A percentile compares a stretch with the other conserved stretches of the same genome.
These are phyloP conservation scores for Exaiptasia diaphana DNA, from an alignment of 64 coral and sea anemone species.

Conservation along the genomic window DNA sequence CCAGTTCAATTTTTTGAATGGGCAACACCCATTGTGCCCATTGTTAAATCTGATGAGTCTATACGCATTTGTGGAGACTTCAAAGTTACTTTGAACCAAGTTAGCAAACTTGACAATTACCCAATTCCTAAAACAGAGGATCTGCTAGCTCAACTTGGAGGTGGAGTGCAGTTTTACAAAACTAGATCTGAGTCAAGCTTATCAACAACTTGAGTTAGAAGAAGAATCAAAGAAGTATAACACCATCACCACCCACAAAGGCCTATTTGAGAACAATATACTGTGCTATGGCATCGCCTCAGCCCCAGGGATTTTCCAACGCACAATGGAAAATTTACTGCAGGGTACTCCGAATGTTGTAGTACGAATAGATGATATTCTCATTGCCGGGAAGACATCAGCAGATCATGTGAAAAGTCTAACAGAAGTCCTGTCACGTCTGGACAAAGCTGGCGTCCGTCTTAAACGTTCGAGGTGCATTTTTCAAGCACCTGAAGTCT, in stretches of 20 bases:
- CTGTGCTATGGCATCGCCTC: constrained; percentile 49
- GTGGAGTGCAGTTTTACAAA: not conserved
- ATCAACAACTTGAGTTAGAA: not conserved
- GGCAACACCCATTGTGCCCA: not conserved
- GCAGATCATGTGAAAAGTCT: constrained; percentile 29
- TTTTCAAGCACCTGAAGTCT: constrained; percentile 22
- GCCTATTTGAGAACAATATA: constrained; percentile 52
- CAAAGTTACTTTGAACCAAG: too few relatives aligned
- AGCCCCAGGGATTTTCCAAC: constrained; percentile 54
- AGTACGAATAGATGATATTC: constrained; percentile 52
- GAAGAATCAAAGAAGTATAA: constrained; percentile 32
- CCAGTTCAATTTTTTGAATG: constrained; percentile 9
- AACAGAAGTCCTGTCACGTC: constrained; percentile 13
- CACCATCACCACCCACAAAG: constrained; percentile 51
- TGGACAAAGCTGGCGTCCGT: constrained; percentile 31
- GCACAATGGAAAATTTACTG: constrained; percentile 45
- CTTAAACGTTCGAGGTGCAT: constrained; percentile 43
- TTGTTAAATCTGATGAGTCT: not conserved
- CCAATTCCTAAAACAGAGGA: constrained; percentile 6
- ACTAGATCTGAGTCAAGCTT: constrained; percentile 15
- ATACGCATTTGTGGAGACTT: too few relatives aligned
- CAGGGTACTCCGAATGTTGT: constrained; percentile 31
- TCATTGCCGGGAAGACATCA: not conserved
- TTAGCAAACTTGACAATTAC: not conserved
- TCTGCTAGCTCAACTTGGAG: constrained; percentile 32